Conservation (phyloP, 2,797 vertebrate genomes). For the Sebastiscus tertius region DNA sequence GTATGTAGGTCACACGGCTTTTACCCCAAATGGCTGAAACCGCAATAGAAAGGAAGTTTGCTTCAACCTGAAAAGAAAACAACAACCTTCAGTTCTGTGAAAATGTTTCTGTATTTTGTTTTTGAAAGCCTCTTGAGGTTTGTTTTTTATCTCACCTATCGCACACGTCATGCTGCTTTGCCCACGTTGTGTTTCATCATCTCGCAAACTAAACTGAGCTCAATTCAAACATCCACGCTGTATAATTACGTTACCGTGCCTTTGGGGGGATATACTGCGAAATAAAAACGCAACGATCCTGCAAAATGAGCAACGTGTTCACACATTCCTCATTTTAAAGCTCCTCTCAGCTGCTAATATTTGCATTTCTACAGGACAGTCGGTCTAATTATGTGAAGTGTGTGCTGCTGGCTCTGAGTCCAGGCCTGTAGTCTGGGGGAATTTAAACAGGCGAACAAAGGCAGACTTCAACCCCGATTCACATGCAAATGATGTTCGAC, state of each 20-base stretch:
- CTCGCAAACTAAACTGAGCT: background rate
- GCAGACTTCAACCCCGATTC: conserved; percentile 38
- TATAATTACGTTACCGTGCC: conserved; percentile 4
- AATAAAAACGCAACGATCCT: background rate
- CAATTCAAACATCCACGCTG: background rate
- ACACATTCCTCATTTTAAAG: background rate
- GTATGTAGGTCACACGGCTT: conserved; percentile 70
- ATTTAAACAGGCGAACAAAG: conserved; percentile 26
- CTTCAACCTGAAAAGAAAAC: conserved; percentile 24
- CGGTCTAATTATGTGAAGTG: conserved; percentile 41
- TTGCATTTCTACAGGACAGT: conserved; percentile 23
- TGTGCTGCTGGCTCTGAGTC: conserved; percentile 1
- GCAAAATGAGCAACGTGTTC: background rate
- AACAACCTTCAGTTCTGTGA: background rate
- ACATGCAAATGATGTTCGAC: conserved; percentile 40
- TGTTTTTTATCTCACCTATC: background rate
- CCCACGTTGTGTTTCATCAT: background rate
- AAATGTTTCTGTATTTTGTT: background rate
- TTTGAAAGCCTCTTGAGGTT: conserved; percentile 9
- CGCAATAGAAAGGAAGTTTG: conserved; percentile 12
- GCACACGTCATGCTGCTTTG: background rate
- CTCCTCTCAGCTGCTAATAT: conserved; percentile 17
- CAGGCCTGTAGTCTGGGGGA: background rate
- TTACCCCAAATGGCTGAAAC: conserved; percentile 37
- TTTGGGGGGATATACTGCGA: background rate